Evolutionary conservation across 2,888 invertebrate genomes (phyloP), one percentile per base, ranked within the genome.

Genomic region (Hydrotaea diabolus): DNA sequence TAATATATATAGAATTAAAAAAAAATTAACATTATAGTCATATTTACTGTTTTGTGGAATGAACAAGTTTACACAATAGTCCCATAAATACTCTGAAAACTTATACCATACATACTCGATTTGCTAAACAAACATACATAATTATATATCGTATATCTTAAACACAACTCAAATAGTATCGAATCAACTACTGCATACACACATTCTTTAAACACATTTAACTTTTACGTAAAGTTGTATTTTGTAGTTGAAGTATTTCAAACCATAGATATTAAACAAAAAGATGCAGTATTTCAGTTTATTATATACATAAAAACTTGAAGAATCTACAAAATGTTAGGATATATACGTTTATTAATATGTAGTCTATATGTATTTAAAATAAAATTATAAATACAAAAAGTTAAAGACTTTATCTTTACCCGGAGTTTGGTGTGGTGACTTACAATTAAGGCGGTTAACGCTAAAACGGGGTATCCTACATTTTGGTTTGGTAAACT

Each of bases 311-410:
- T 69, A 66, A 39, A 74, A 72, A 77, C 13, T 72, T 43, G 64
- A 55, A 59, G 64, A 77, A 53, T 73, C 53, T 72, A 81, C 55
- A 74, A 31, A 46, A 78, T 73, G 76, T 76, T 84, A 74, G 79
- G 31, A 39, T 72, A 80, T 77, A 79, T 64, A 82, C 64, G 57
- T 80, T 80, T 77, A 82, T 77, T 80, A 55, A 82, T 75, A 85
- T 80, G 82, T 82, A 82, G 85, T 80, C 82, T 85, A 80, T 80
- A 80, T 82, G 80, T 85, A 82, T 71, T 77, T 55, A 36, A 80
- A 81, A 82, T 77, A 80, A 82, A 85, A 21, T 21, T 57, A 77
- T 55, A 62, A 78, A 80, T 31, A 77, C 31, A 77, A n/a, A 43
- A 49, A 49, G 31, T 39, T 11, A 39, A 39, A 1, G 9, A 39